Evolutionary conservation across 2,888 invertebrate genomes (phyloP).

Genomic region (Coronaproctus castanopsis): DNA sequence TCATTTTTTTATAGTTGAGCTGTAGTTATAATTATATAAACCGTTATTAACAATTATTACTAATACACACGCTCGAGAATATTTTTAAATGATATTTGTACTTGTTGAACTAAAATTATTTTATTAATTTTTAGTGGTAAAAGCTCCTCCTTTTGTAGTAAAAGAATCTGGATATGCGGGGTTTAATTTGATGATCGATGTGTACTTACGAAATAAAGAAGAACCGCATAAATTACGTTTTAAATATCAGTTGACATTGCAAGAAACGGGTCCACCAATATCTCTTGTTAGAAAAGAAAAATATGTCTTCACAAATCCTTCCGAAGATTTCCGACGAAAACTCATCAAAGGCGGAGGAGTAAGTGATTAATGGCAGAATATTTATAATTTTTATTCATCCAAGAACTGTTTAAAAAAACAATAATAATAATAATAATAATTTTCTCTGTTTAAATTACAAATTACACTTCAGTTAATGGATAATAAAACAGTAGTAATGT

Average conservation of each 20-base stretch:
- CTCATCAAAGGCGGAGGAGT: slow-evolving; percentile 70
- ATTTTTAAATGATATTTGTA: too few relatives aligned
- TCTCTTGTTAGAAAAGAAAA: slow-evolving; percentile 55
- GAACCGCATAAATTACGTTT: slow-evolving; percentile 69
- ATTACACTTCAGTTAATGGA: too few relatives aligned
- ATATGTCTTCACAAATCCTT: slow-evolving; percentile 62
- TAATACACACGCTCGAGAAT: too few relatives aligned
- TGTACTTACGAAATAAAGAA: slow-evolving; percentile 70
- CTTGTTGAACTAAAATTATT: too few relatives aligned
- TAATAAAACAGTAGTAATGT: too few relatives aligned
- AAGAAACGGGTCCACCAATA: slow-evolving; percentile 49
- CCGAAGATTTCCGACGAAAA: slow-evolving; percentile 73
- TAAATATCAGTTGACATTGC: slow-evolving; percentile 67
- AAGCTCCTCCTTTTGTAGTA: slow-evolving; percentile 74
- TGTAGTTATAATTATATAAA: too few relatives aligned
- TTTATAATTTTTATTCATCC: too few relatives aligned
- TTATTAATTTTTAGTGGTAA: too few relatives aligned
- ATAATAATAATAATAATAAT: neutral
- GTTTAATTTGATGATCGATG: slow-evolving; percentile 71
- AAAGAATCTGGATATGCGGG: slow-evolving; percentile 93
- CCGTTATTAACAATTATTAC: too few relatives aligned
- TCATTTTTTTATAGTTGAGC: too few relatives aligned
- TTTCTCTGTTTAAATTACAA: too few relatives aligned
- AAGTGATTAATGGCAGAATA: slow-evolving; percentile 24
- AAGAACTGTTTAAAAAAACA: neutral